These are phyloP conservation scores for Synergus gifuensis DNA, from an alignment of 2,888 invertebrate species.

Conservation along the genomic window DNA sequence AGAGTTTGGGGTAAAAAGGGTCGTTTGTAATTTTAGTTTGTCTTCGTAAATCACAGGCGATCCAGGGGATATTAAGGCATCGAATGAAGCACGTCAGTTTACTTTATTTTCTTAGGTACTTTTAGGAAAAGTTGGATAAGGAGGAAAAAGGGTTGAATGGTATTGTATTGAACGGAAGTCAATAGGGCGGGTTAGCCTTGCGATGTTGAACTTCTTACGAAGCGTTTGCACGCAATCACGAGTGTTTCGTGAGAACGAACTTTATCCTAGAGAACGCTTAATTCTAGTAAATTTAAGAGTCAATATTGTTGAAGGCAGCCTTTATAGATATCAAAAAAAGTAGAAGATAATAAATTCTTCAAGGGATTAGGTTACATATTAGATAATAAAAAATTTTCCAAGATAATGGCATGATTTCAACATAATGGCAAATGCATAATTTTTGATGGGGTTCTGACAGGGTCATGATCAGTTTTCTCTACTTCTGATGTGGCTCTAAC, in stretches of 20 bases:
- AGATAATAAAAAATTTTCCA: no score
- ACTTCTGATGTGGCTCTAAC: no score
- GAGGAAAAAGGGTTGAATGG: constrained; percentile 44
- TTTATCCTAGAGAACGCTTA: constrained; percentile 5
- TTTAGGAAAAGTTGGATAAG: constrained; percentile 21
- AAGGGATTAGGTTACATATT: no score
- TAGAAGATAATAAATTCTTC: no score
- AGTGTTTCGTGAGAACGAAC: constrained; percentile 57
- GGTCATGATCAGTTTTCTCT: no score
- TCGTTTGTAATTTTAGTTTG: background rate
- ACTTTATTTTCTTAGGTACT: background rate
- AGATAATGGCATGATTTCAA: no score
- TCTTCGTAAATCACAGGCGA: background rate
- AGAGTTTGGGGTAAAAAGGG: background rate
- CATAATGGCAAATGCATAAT: no score
- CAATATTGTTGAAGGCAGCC: background rate
- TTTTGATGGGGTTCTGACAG: no score
- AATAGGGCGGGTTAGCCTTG: constrained; percentile 65
- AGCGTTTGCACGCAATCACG: constrained; percentile 65
- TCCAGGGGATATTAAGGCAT: background rate
- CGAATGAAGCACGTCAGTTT: background rate
- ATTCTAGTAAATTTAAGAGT: constrained; percentile 12
- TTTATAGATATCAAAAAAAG: background rate
- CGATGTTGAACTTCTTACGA: constrained; percentile 62
- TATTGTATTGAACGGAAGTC: constrained; percentile 60